Evolutionary conservation across 2,888 invertebrate genomes (phyloP).

Genomic region (Ormyrus pomaceus): DNA sequence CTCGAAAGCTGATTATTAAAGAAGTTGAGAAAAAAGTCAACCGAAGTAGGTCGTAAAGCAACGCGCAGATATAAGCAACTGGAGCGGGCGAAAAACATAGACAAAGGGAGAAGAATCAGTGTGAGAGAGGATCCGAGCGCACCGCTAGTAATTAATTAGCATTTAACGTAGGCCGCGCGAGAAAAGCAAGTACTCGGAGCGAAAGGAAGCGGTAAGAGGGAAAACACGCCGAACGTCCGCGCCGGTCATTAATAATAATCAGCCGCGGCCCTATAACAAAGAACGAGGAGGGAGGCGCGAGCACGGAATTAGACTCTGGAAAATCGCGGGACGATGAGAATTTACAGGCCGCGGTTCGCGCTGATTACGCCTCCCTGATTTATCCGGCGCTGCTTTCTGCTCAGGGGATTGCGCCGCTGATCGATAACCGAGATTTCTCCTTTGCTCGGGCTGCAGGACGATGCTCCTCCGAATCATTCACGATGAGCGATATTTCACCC

Average conservation of each 20-base stretch:
- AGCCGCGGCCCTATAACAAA: slow-evolving; percentile 53
- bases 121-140: slow-evolving; percentile 22
- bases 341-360: slow-evolving; percentile 50
- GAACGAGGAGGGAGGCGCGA: slow-evolving; percentile 31
- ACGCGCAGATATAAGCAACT: not conserved
- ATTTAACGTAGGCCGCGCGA: slow-evolving; percentile 64
- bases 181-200: not conserved
- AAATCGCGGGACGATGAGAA: slow-evolving; percentile 56
- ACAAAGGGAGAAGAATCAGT: not conserved
- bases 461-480: no score
- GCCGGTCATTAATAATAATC: slow-evolving; percentile 71
- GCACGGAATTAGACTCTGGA: slow-evolving; percentile 65
- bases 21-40: not conserved
- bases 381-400: slow-evolving; percentile 43
- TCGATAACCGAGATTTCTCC: slow-evolving; percentile 35
- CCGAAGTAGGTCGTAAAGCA: not conserved
- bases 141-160: slow-evolving; percentile 72
- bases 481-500: no score
- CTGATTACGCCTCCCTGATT: slow-evolving; percentile 59
- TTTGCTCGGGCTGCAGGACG: no score
- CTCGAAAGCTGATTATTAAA: not conserved
- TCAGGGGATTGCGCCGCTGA: not conserved
- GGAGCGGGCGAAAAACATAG: not conserved
- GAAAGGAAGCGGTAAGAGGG: slow-evolving; percentile 19
- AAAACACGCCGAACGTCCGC: slow-evolving; percentile 60